Percentiles rank a stretch among this genome's conserved stretches.
Evolutionary conservation across 2,797 vertebrate species (phyloP).

Genomic region (Gymnothorax javanicus): DNA sequence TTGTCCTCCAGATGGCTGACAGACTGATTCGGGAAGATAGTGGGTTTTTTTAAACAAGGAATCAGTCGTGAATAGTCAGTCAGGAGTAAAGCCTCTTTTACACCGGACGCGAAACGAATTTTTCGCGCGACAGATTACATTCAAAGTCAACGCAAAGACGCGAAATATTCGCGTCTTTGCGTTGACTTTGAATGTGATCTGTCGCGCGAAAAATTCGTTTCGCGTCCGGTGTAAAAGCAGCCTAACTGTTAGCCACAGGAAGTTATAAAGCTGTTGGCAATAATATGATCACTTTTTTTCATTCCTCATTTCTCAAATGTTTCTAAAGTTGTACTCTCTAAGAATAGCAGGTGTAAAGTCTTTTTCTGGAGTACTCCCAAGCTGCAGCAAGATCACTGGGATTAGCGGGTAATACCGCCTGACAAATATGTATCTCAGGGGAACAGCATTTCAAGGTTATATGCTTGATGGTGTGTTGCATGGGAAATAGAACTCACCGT

Average conservation of each 20-base stretch:
- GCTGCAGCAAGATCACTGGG: constrained; percentile 50
- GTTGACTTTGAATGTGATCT: too few species aligned
- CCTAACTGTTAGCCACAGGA: too few species aligned
- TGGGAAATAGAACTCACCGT: constrained; percentile 10
- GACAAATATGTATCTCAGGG: constrained; percentile 51
- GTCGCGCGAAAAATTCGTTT: too few species aligned
- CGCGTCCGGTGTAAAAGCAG: too few species aligned
- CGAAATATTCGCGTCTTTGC: too few species aligned
- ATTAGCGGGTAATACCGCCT: constrained; percentile 52
- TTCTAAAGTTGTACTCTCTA: constrained; percentile 57
- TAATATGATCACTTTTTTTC: constrained; percentile 33
- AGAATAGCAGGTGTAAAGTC: constrained; percentile 65
- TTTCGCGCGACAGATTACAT: too few species aligned
- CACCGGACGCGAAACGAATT: too few species aligned
- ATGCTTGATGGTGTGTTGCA: constrained; percentile 10
- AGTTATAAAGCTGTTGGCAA: constrained; percentile 28
- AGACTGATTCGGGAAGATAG: not conserved
- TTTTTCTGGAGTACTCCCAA: constrained; percentile 53
- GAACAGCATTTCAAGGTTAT: constrained; percentile 41
- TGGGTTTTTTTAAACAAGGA: not conserved
- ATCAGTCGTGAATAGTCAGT: not conserved
- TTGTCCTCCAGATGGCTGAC: not conserved
- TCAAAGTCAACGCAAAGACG: too few species aligned
- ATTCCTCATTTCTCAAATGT: constrained; percentile 57
- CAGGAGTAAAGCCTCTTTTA: too few species aligned